These are phyloP conservation scores for Eustalomyia histrio DNA, from an alignment of 2,888 invertebrate genomes.

Conservation along the genomic window DNA sequence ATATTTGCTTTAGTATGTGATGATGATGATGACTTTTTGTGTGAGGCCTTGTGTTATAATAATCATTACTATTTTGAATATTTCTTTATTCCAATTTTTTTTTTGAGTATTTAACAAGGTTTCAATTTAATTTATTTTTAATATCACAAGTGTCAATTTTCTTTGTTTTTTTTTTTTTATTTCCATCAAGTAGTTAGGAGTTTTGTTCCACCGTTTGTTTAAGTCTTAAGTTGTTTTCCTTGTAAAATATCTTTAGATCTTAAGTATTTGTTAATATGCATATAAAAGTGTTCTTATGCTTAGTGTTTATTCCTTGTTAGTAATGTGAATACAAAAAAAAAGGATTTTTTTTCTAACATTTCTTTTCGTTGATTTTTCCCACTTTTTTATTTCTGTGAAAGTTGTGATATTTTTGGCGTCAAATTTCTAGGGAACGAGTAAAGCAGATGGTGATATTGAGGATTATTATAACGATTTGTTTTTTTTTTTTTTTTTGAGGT, in stretches of 20 bases:
- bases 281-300: constrained; percentile 40
- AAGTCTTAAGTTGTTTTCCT: constrained; percentile 51
- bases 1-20: constrained; percentile 22
- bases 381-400: constrained; percentile 39
- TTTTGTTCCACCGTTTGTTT: constrained; percentile 14
- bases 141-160: constrained; percentile 59
- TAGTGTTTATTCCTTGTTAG: constrained; percentile 51
- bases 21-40: background rate
- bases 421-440: constrained; percentile 45
- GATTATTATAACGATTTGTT: constrained; percentile 24
- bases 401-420: constrained; percentile 48
- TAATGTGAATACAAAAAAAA: constrained; percentile 18
- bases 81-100: background rate
- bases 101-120: constrained; percentile 36
- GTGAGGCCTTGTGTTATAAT: constrained; percentile 14
- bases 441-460: constrained; percentile 35
- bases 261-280: constrained; percentile 60
- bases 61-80: constrained; percentile 33
- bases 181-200: constrained; percentile 30
- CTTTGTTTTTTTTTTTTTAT: constrained; percentile 28
- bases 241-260: constrained; percentile 52
- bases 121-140: constrained; percentile 38
- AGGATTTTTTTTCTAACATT: constrained; percentile 31
- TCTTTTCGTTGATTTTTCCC: constrained; percentile 3
- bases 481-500: constrained; percentile 5